These are phyloP conservation scores for Ornithorhynchus anatinus DNA, from an alignment of 2,113 vertebrate species.

Conservation along the genomic window DNA sequence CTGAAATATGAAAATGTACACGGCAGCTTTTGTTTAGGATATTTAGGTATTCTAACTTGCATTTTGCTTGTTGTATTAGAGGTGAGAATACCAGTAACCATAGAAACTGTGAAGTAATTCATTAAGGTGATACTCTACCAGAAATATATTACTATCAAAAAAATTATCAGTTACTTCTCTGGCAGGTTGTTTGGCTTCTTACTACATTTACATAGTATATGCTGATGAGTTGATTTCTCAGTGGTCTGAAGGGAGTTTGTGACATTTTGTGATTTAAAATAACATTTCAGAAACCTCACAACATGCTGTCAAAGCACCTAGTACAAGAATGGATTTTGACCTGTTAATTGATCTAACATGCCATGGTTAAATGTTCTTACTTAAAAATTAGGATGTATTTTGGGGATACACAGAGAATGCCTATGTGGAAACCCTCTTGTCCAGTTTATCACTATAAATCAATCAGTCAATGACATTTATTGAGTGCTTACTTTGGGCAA, in stretches of 20 bases:
- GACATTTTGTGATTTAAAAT: constrained; percentile 31
- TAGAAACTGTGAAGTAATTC: constrained; percentile 47
- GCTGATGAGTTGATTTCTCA: neutral
- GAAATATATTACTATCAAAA: constrained; percentile 21
- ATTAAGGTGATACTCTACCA: constrained; percentile 21
- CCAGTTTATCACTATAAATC: no score
- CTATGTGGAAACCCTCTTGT: no score
- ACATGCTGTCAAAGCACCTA: neutral
- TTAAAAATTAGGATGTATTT: constrained; percentile 1
- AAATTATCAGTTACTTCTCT: constrained; percentile 28
- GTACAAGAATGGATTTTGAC: constrained; percentile 10
- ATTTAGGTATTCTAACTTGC: neutral
- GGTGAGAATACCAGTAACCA: constrained; percentile 42
- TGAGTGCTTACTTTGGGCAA: no score
- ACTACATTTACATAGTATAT: neutral
- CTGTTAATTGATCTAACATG: constrained; percentile 6
- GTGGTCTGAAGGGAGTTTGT: neutral
- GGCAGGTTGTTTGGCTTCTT: neutral
- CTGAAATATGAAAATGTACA: constrained; percentile 4
- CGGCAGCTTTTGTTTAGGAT: neutral
- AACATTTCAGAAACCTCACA: neutral
- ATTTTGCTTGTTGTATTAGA: constrained; percentile 15
- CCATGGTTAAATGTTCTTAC: neutral
- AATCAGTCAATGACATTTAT: no score
- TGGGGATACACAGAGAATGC: neutral